These are phyloP conservation scores for Centropus bengalensis DNA, from an alignment of 2,113 vertebrate genomes.

Conservation along the genomic window DNA sequence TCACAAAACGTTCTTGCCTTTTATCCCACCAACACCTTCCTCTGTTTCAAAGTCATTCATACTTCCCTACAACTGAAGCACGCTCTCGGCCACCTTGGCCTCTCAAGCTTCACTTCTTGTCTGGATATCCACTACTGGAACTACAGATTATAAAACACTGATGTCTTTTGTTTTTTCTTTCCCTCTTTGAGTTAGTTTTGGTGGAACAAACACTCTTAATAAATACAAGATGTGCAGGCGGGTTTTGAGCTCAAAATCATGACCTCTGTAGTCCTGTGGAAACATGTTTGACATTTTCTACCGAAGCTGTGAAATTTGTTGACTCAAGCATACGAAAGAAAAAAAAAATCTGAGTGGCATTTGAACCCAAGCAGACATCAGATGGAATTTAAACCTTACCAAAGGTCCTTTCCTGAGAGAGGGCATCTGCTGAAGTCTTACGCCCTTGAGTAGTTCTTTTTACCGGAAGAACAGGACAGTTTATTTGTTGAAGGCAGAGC, in stretches of 20 bases:
- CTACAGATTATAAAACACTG: background rate
- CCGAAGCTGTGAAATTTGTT: background rate
- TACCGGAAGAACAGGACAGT: background rate
- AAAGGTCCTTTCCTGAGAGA: background rate
- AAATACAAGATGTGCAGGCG: background rate
- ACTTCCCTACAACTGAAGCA: background rate
- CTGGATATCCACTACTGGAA: background rate
- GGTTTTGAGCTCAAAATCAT: background rate
- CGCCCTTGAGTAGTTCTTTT: background rate
- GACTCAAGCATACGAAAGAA: background rate
- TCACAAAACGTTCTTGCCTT: background rate
- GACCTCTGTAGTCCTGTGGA: background rate
- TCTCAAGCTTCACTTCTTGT: background rate
- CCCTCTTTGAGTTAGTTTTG: background rate
- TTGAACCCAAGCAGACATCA: background rate
- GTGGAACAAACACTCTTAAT: background rate
- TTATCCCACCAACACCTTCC: background rate
- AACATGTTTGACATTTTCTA: background rate
- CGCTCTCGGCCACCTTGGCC: background rate
- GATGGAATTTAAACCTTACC: background rate
- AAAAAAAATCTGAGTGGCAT: background rate
- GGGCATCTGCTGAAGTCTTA: background rate
- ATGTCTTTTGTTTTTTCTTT: background rate
- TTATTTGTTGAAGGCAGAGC: background rate
- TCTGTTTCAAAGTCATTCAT: background rate